Percentiles rank a stretch among this genome's conserved stretches.
phyloP scores from a whole-genome alignment of 2,113 vertebrate genomes.

The Spermophilus dauricus region DNA sequence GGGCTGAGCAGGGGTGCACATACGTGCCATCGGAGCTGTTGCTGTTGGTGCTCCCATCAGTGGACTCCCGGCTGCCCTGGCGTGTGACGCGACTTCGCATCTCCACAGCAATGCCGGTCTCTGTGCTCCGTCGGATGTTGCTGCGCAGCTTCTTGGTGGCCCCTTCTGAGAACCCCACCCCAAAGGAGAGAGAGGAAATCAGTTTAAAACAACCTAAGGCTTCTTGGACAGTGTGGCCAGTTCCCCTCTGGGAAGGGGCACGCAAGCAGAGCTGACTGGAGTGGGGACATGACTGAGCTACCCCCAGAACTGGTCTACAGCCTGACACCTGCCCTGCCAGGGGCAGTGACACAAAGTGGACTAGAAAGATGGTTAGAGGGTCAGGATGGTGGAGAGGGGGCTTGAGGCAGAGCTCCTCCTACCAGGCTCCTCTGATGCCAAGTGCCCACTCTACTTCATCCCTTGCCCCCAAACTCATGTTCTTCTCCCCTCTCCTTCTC shows the following conservation, averaged over 20 bases:
- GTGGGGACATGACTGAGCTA: background rate
- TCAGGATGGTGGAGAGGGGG: no score
- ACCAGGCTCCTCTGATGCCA: background rate
- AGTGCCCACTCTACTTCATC: background rate
- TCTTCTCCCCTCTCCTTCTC: no score
- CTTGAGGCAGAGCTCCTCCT: background rate
- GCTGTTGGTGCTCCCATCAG: constrained; percentile 98
- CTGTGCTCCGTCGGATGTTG: constrained; percentile 97
- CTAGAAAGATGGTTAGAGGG: background rate
- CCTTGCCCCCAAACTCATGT: background rate
- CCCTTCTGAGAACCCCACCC: constrained; percentile 88
- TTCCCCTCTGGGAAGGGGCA: background rate
- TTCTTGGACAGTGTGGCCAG: background rate
- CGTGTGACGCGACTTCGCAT: constrained; percentile 97
- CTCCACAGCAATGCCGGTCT: constrained; percentile 98
- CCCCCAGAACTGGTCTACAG: background rate
- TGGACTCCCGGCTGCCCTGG: constrained; percentile 98
- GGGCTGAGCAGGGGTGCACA: constrained; percentile 85
- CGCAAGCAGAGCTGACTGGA: background rate
- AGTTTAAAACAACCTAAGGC: background rate
- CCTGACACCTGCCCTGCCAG: background rate
- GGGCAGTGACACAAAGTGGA: background rate
- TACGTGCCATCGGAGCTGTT: constrained; percentile 99
- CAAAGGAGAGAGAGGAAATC: constrained; percentile 53
- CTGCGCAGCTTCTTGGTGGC: constrained; percentile 98